A percentile compares a stretch with the other conserved stretches of the same genome.
phyloP scores from a whole-genome alignment of 2,888 invertebrate genomes.

The Cheilosia vernalis region DNA sequence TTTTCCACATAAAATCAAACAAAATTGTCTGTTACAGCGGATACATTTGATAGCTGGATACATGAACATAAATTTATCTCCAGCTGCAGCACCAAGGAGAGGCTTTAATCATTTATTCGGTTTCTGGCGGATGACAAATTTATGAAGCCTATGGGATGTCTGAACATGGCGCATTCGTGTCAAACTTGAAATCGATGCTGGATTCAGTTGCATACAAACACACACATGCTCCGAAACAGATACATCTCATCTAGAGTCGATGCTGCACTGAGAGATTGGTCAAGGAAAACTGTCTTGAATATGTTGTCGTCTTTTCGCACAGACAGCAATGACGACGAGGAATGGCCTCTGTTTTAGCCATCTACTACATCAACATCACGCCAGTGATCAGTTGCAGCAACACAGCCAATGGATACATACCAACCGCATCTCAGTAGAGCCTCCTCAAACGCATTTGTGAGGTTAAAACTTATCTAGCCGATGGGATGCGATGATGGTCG shows the following conservation, averaged over 20 bases:
- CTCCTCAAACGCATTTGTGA: slow-evolving; percentile 50
- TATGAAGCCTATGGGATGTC: slow-evolving; percentile 72
- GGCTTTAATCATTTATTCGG: slow-evolving; percentile 67
- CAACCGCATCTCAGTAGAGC: slow-evolving; percentile 42
- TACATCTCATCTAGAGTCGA: slow-evolving; percentile 37
- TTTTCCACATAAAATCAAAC: slow-evolving; percentile 40
- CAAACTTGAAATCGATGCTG: slow-evolving; percentile 73
- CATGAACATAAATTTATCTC: slow-evolving; percentile 68
- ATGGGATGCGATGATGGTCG: slow-evolving; percentile 44
- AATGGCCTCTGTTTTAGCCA: slow-evolving; percentile 46
- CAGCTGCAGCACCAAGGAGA: slow-evolving; percentile 29
- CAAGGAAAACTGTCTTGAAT: slow-evolving; percentile 63
- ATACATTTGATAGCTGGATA: slow-evolving; percentile 52
- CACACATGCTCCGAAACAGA: not conserved
- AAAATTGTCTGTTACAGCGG: slow-evolving; percentile 56
- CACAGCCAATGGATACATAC: not conserved
- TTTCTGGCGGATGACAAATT: slow-evolving; percentile 71
- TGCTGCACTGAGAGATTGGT: slow-evolving; percentile 61
- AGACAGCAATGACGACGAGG: slow-evolving; percentile 4
- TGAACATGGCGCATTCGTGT: slow-evolving; percentile 73
- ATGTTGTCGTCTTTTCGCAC: slow-evolving; percentile 37
- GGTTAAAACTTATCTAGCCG: slow-evolving; percentile 58
- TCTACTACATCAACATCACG: slow-evolving; percentile 66
- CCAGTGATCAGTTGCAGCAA: slow-evolving; percentile 46
- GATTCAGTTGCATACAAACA: slow-evolving; percentile 49